Percentiles rank a stretch among this genome's conserved stretches.
phyloP scores from a whole-genome alignment of 2,797 vertebrate genomes.

The Sebastes matsubarae region DNA sequence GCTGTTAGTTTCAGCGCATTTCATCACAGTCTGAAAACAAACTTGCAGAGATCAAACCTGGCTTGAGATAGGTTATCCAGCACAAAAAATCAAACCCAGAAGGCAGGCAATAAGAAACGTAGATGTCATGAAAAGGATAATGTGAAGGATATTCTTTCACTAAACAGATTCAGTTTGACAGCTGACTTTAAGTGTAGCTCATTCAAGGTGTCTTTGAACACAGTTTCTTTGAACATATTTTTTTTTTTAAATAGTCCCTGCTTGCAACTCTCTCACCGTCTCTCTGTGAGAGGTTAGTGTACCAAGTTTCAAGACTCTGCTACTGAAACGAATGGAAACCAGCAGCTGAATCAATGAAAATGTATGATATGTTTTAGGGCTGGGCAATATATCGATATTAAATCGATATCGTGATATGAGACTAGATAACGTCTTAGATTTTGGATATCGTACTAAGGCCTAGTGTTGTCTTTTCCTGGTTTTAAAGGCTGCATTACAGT shows the following conservation, averaged over 20 bases:
- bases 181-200: neutral
- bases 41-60: neutral
- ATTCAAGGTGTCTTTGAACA: neutral
- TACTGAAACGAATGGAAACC: neutral
- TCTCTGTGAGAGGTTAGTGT: neutral
- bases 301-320: neutral
- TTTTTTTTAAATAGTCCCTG: neutral
- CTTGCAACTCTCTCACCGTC: neutral
- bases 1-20: conserved; percentile 30
- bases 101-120: neutral
- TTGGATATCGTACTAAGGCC: no score
- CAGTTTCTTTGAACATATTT: neutral
- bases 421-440: no score
- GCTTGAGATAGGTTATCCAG: neutral
- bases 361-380: neutral
- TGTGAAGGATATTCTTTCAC: neutral
- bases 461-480: no score
- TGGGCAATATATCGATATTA: no score
- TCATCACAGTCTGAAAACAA: conserved; percentile 33
- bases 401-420: no score
- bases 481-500: no score
- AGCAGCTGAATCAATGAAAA: neutral
- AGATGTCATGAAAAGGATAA: neutral
- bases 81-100: neutral
- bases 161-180: neutral